Conservation (phyloP, 2,888 invertebrate species). For the Zygaena filipendulae region DNA sequence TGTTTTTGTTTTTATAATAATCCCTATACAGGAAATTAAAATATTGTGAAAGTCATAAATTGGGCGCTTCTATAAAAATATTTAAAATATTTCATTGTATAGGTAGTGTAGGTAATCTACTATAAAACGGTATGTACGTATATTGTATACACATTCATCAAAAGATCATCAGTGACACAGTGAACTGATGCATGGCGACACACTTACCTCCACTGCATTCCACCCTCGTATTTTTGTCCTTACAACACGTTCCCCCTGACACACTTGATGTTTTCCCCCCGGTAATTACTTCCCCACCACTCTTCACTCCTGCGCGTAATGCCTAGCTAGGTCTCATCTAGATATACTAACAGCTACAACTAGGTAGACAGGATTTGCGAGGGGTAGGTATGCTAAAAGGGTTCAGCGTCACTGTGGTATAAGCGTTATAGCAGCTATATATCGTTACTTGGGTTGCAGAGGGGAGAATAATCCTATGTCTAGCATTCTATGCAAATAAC, state of each 20-base stretch:
- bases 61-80: no score
- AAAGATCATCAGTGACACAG: conserved; percentile 64
- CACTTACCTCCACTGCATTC: conserved; percentile 55
- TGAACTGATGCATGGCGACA: conserved; percentile 60
- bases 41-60: no score
- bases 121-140: no score
- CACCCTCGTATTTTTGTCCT: conserved; percentile 61
- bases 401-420: conserved; percentile 43
- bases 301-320: conserved; percentile 32
- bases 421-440: conserved; percentile 34
- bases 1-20: no score
- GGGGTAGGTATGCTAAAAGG: conserved; percentile 62
- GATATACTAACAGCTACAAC: conserved; percentile 46
- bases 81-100: no score
- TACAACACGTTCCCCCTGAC: conserved; percentile 61
- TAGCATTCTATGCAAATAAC: no score
- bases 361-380: conserved; percentile 49
- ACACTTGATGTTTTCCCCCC: conserved; percentile 60
- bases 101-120: no score
- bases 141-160: no score
- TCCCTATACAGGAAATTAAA: no score
- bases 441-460: no score
- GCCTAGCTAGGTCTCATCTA: conserved; percentile 40
- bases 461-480: no score
- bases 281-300: conserved; percentile 52